Evolutionary conservation across 2,888 invertebrate genomes (phyloP), one percentile per base, ranked within the genome.

Genomic region (Drosophila emarginata): DNA sequence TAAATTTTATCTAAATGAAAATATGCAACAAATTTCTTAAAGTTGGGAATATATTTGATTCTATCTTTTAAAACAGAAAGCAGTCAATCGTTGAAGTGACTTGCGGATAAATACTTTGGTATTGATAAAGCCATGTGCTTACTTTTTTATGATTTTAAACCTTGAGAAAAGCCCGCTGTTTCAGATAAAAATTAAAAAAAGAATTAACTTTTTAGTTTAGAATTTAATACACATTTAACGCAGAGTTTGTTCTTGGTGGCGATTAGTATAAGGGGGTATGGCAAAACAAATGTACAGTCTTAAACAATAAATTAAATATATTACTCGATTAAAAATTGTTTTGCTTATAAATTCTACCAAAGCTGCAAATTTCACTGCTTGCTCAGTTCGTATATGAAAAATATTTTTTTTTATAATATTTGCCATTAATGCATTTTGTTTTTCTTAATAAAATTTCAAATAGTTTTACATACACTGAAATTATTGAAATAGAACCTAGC

Each of bases 211-310:
- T 50, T 69, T 62, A 52, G 58, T 85, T 81, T 61, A 72, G 77
- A 86, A 87, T 86, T 85, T 76, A 71, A 88, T 83, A 45, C 45
- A 83, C 82, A 87, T 79, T 72, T 64, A 81, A 81, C 85, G 77
- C 74, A 79, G 66, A 66, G 66, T 59, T 65, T 18, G 45, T 45
- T 45, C 45, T 11, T 18, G 18, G 14, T 45, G 18, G 45, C 45
- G 4, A 11, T 32, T 32, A 21, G 11, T 21, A 21, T 21, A 1
- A 4, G 45, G 21, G 40, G 11, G 4, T 2, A 7, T 32, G 39
- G 39, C 39, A 45, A 45, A 45, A 11, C 18, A 45, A 18, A 45
- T 45, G 4, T 18, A 45, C 45, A 45, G 45, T 45, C 45, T 45
- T 21, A 45, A 21, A 45, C 4, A 21, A 45, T 45, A 45, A 45